A percentile compares a stretch with the other conserved stretches of the same genome.
Conservation (phyloP, 2,113 vertebrate species). For the Tragelaphus imberbis region DNA sequence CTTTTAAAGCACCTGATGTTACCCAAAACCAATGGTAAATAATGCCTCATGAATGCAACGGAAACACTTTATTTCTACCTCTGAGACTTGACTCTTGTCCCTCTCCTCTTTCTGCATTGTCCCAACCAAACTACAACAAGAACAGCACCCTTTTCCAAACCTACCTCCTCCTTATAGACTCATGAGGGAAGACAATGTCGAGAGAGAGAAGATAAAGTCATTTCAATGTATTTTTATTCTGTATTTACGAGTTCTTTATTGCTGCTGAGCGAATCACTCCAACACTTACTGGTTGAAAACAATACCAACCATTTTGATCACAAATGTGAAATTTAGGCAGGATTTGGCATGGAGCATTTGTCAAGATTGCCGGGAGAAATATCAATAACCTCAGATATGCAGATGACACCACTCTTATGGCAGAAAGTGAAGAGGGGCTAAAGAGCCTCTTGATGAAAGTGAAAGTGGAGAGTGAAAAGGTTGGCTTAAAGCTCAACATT, state of each 20-base stretch:
- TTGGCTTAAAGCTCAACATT: no score
- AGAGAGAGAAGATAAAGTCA: neutral
- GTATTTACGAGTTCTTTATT: neutral
- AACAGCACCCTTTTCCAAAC: neutral
- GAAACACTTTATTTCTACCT: neutral
- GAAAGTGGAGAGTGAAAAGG: no score
- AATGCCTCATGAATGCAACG: neutral
- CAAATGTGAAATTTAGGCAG: neutral
- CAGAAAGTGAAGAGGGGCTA: no score
- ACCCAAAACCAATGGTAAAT: neutral
- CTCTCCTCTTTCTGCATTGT: neutral
- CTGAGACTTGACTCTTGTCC: neutral
- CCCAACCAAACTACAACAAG: neutral
- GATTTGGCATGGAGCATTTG: neutral
- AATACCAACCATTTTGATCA: neutral
- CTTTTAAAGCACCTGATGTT: neutral
- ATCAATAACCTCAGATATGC: no score
- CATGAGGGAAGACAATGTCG: neutral
- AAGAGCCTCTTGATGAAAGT: no score
- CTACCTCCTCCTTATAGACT: neutral
- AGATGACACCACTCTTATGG: no score
- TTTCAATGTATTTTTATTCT: slow-evolving; percentile 3
- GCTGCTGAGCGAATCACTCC: neutral
- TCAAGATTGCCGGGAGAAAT: no score
- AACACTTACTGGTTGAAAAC: neutral